Base-by-base conservation (phyloP, 2,797 vertebrate genomes). In the Prionace glauca region DNA sequence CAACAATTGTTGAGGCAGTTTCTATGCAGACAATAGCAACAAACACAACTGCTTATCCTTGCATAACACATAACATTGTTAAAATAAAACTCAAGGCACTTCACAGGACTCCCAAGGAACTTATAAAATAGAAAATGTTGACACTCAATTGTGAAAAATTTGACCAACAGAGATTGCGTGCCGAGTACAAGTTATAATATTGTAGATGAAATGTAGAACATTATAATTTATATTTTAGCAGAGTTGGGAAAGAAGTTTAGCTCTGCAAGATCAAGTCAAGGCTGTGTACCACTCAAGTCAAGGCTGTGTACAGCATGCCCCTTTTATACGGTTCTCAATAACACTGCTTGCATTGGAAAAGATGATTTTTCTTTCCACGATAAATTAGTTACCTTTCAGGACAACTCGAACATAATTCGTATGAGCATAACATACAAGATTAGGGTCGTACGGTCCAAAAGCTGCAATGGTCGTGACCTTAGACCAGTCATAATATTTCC, bases 401-500 rank as follows among this genome's bases (percentile, higher is more conserved):
- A 99, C 98, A 0, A 99, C n/a, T 93, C 99, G 98, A 87, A 98
- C 97, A 94, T 98, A 98, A 97, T 98, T 98, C 0, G 98, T 98
- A 96, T 99, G 99, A 95, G 99, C 99, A 0, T 98, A 97, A 96
- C 99, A 99, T 98, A 99, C 97, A 32, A 99, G 98, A 74, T 99
- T 98, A 0, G 98, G 96, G 20, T 99, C 98, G 96, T 98, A 99
- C 96, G 97, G 97, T 67, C 98, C 98, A 96, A 99, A 99, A 1
- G 97, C 96, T 16, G 98, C 98, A 96, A 99, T 97, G 0, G 99
- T 99, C 0, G 99, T 99, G 96, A 99, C 98, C 96, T 98, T 97
- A 86, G 98, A 98, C 99, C 99, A 99, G 96, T 99, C 98, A 96
- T 99, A 99, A 90, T 96, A 98, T 96, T 98, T 98, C 99, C 99